phyloP scores from a whole-genome alignment of 2,888 invertebrate species.

The Geotrupes spiniger region DNA sequence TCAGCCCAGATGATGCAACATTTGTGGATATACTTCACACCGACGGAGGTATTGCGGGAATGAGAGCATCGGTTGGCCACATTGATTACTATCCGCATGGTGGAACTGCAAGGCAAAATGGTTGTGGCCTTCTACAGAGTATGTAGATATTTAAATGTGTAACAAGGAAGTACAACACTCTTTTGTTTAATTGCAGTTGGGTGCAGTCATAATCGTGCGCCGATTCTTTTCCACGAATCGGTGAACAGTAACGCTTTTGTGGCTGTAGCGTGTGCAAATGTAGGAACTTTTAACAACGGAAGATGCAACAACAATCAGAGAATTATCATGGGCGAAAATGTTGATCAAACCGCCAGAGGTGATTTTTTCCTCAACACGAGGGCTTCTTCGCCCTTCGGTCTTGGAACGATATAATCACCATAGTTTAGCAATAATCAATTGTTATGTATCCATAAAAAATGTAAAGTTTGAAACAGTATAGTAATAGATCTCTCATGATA shows the following conservation, averaged over 20 bases:
- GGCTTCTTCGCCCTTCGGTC: conserved; percentile 5
- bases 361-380: conserved; percentile 12
- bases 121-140: conserved; percentile 49
- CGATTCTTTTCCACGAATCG: conserved; percentile 18
- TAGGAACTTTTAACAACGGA: conserved; percentile 1
- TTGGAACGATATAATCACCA: too few species aligned
- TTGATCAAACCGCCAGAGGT: conserved; percentile 1
- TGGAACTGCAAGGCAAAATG: conserved; percentile 70
- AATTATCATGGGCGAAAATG: conserved; percentile 11
- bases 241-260: conserved; percentile 18
- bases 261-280: conserved; percentile 11
- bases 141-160: background rate
- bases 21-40: conserved; percentile 73
- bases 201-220: conserved; percentile 52
- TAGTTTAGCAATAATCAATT: too few species aligned
- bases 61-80: conserved; percentile 58
- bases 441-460: too few species aligned
- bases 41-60: conserved; percentile 61
- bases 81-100: conserved; percentile 71
- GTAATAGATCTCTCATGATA: too few species aligned
- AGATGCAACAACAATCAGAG: conserved; percentile 5
- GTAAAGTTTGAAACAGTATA: too few species aligned
- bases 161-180: too few species aligned
- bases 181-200: conserved; percentile 53
- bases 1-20: conserved; percentile 63